These are phyloP conservation scores for Bilobella aurantiaca DNA, from an alignment of 1,140 invertebrate species.

Conservation along the genomic window DNA sequence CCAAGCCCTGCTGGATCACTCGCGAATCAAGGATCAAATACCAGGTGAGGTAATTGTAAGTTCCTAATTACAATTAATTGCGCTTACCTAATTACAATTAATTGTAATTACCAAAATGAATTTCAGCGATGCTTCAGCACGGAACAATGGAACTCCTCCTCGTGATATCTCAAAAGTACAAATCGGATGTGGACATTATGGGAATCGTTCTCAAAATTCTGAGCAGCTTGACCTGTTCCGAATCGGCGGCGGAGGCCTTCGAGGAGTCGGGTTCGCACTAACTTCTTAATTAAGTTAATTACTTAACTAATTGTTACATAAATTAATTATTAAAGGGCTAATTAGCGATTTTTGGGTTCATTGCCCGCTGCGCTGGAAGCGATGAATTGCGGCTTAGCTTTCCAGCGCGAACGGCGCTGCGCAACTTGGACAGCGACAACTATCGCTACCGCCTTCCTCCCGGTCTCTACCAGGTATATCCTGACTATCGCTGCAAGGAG, in stretches of 20 bases:
- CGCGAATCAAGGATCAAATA: not conserved
- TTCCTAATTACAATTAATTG: not conserved
- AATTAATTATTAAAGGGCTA: not conserved
- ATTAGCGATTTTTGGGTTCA: conserved; percentile 17
- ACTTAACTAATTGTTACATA: not conserved
- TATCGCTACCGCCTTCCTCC: conserved; percentile 37
- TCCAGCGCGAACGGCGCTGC: conserved; percentile 22
- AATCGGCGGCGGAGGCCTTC: not conserved
- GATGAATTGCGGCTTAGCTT: conserved; percentile 13
- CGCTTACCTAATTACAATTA: not conserved
- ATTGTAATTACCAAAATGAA: conserved; percentile 1
- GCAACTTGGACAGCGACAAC: conserved; percentile 24
- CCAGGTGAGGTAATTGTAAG: conserved; percentile 23
- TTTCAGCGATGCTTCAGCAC: not conserved
- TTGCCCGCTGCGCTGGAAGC: not conserved
- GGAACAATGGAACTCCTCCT: conserved; percentile 12
- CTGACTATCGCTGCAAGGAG: conserved; percentile 45
- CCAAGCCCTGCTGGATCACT: conserved; percentile 21
- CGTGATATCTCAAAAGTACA: conserved; percentile 2
- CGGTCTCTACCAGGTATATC: conserved; percentile 59
- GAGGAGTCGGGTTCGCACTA: not conserved
- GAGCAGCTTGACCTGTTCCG: conserved; percentile 15
- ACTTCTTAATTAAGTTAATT: not conserved
- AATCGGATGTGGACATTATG: conserved; percentile 14
- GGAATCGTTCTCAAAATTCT: conserved; percentile 22